Percentiles rank a stretch among this genome's conserved stretches.
phyloP scores from a whole-genome alignment of 2,797 vertebrate genomes.

The Cynopterus sphinx region DNA sequence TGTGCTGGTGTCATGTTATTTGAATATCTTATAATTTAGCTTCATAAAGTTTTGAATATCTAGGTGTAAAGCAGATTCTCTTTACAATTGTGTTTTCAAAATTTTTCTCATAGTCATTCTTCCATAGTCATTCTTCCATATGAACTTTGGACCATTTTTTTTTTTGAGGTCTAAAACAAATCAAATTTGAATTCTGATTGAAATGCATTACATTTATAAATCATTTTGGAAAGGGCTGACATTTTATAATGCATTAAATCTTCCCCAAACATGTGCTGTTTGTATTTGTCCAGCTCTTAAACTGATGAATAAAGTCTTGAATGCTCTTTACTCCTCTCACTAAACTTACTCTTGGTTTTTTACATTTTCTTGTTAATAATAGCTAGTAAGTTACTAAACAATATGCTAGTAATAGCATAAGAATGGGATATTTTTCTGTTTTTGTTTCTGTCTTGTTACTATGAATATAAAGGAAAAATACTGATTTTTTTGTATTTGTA shows the following conservation, averaged over 20 bases:
- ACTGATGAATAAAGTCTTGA: background rate
- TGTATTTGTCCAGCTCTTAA: background rate
- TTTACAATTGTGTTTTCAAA: background rate
- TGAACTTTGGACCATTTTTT: background rate
- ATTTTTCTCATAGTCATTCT: background rate
- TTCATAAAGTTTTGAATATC: background rate
- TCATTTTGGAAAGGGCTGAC: background rate
- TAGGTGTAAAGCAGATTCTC: background rate
- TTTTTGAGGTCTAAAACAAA: background rate
- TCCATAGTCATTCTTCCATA: background rate
- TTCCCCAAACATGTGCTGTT: background rate
- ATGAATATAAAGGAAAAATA: background rate
- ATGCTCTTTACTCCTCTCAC: background rate
- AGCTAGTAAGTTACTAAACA: background rate
- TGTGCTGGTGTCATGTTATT: background rate
- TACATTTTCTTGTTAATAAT: background rate
- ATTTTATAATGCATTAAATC: background rate
- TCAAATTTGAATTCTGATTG: background rate
- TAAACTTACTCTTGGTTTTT: background rate
- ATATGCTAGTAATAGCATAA: background rate
- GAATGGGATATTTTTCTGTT: background rate
- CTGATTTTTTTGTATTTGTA: background rate
- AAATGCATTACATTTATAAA: background rate
- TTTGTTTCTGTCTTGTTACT: background rate
- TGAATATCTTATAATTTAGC: background rate